Percentiles rank a stretch among this genome's conserved stretches.
These are phyloP conservation scores for Hermaeophaga mercurialis DNA, from an alignment of 2,888 invertebrate genomes.

Conservation along the genomic window DNA sequence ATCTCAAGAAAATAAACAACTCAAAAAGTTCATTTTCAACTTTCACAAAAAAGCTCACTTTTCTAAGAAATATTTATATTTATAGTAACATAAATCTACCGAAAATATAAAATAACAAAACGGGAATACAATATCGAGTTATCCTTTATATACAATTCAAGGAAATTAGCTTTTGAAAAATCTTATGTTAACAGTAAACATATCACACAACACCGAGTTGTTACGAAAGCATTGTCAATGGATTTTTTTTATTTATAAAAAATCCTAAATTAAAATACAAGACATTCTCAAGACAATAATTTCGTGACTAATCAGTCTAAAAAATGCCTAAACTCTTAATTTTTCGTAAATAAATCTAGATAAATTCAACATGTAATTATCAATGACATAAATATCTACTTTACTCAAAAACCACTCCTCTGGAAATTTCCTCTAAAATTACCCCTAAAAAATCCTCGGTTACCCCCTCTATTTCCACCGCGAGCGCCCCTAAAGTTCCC, in stretches of 20 bases:
- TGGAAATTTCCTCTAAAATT: conserved; percentile 35
- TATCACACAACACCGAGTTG: conserved; percentile 3
- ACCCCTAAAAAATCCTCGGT: conserved; percentile 30
- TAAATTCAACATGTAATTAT: neutral
- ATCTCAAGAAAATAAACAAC: neutral
- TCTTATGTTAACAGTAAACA: conserved; percentile 5
- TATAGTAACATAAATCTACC: conserved; percentile 2
- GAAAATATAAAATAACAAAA: conserved; percentile 12
- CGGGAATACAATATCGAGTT: neutral
- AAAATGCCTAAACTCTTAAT: conserved; percentile 6
- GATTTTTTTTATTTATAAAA: neutral
- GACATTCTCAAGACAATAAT: neutral
- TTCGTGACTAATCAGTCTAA: neutral
- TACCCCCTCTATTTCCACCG: conserved; percentile 29
- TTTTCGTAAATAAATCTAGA: conserved; percentile 1
- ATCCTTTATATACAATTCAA: conserved; percentile 5
- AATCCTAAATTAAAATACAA: too few relatives aligned
- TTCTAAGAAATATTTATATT: conserved; percentile 22
- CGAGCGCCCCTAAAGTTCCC: conserved; percentile 25
- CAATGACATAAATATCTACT: neutral
- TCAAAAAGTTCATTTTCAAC: neutral
- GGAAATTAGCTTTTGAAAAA: neutral
- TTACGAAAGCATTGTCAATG: neutral
- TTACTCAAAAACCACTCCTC: conserved; percentile 34
- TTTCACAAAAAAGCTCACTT: conserved; percentile 6